phyloP scores from a whole-genome alignment of 1,140 invertebrate genomes.

The Ceratina australensis region DNA sequence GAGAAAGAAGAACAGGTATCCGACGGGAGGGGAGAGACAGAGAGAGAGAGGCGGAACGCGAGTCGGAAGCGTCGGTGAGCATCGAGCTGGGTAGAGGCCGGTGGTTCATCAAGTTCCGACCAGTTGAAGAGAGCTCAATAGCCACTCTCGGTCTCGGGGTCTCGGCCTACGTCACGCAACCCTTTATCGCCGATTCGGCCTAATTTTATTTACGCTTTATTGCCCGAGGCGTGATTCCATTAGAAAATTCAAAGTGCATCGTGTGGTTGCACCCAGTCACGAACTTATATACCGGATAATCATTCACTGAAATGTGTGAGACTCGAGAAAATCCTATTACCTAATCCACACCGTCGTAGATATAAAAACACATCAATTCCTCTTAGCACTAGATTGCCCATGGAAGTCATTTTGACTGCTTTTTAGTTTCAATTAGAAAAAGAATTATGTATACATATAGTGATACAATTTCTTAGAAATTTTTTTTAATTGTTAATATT shows the following conservation, averaged over 20 bases:
- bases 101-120: slow-evolving; percentile 62
- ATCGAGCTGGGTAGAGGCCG: slow-evolving; percentile 48
- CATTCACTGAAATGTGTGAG: background rate
- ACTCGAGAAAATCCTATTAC: too few species aligned
- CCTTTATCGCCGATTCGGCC: slow-evolving; percentile 58
- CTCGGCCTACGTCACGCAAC: slow-evolving; percentile 56
- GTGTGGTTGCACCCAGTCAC: background rate
- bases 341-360: too few species aligned
- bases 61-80: slow-evolving; percentile 62
- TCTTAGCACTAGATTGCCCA: too few species aligned
- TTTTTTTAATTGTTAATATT: too few species aligned
- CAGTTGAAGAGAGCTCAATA: slow-evolving; percentile 62
- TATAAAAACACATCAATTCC: too few species aligned
- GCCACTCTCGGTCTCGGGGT: slow-evolving; percentile 38
- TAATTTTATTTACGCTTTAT: slow-evolving; percentile 62
- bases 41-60: slow-evolving; percentile 14
- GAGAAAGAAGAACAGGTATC: slow-evolving; percentile 10
- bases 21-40: background rate
- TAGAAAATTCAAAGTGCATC: slow-evolving; percentile 38
- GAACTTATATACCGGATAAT: background rate
- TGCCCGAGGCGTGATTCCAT: slow-evolving; percentile 40
- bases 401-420: too few species aligned
- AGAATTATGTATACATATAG: too few species aligned
- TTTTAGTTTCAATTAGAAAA: too few species aligned
- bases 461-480: too few species aligned